Percentiles rank a stretch among this genome's conserved stretches.
phyloP scores from a whole-genome alignment of 2,113 vertebrate species.

The Tautogolabrus adspersus region DNA sequence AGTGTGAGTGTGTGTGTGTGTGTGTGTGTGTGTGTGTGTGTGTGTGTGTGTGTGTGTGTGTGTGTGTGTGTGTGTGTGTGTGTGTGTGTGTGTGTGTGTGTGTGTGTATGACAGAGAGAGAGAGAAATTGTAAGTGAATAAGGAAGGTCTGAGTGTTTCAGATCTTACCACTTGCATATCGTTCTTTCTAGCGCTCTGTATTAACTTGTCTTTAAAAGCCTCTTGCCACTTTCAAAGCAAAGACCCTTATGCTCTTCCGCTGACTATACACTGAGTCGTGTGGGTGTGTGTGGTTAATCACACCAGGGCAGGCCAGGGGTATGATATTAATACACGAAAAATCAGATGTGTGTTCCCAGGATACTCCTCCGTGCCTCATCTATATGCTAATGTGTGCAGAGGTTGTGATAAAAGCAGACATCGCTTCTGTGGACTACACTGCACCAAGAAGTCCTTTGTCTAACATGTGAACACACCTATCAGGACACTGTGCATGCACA shows the following conservation, averaged over 20 bases:
- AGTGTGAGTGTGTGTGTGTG: not conserved
- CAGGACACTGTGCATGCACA: not conserved
- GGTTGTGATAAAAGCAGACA: conserved; percentile 28
- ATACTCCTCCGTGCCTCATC: conserved; percentile 45
- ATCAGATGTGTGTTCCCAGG: conserved; percentile 26
- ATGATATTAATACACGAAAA: conserved; percentile 23
- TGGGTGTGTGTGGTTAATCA: conserved; percentile 19
- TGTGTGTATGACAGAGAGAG: conserved; percentile 4
- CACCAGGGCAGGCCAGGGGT: not conserved
- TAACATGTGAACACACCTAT: not conserved
- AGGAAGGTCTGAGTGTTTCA: conserved; percentile 29
- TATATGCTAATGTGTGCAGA: conserved; percentile 64
- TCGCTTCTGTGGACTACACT: not conserved
- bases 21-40: conserved; percentile 14
- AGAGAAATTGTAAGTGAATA: conserved; percentile 14
- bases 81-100: conserved; percentile 6
- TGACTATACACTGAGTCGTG: not conserved
- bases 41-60: conserved; percentile 4
- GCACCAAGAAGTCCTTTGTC: conserved; percentile 3
- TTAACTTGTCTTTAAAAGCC: conserved; percentile 32
- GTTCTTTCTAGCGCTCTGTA: conserved; percentile 14
- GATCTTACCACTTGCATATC: conserved; percentile 25
- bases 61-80: too few relatives aligned
- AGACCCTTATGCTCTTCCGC: not conserved
- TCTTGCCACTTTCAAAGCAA: conserved; percentile 11